phyloP scores from a whole-genome alignment of 2,797 vertebrate species.

The Alexandromys oeconomus region DNA sequence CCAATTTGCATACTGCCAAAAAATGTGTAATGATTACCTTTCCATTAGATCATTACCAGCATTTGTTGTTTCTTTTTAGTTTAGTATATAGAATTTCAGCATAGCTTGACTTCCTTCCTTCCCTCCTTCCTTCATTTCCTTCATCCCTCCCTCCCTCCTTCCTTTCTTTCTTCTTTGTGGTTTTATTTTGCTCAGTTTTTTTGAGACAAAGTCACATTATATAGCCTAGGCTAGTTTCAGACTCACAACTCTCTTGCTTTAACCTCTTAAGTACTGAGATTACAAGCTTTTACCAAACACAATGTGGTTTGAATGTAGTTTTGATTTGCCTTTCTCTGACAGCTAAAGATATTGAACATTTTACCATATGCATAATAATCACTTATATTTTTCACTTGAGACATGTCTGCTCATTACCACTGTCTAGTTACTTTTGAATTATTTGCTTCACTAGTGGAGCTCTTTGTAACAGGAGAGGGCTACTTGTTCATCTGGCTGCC shows the following conservation, averaged over 20 bases:
- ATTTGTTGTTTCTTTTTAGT: neutral
- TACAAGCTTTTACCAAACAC: neutral
- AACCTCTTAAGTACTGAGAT: neutral
- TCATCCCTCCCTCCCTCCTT: neutral
- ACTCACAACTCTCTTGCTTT: neutral
- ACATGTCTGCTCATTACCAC: neutral
- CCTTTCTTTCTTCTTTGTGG: neutral
- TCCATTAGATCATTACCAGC: neutral
- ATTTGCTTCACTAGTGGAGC: neutral
- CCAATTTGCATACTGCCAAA: neutral
- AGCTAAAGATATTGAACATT: neutral
- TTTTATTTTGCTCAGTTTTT: neutral
- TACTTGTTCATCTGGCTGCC: too few species aligned
- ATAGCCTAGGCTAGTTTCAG: neutral
- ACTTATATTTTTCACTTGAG: neutral
- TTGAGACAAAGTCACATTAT: neutral
- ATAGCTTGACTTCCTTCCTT: neutral
- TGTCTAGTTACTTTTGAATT: neutral
- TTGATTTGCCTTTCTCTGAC: neutral
- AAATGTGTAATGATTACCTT: neutral
- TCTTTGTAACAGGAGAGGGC: too few species aligned
- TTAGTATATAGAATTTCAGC: neutral
- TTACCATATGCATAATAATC: neutral
- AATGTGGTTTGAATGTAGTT: neutral
- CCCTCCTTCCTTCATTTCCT: too few species aligned